Evolutionary conservation across 2,113 vertebrate species (phyloP).

Genomic region (Rhinolophus sinicus): DNA sequence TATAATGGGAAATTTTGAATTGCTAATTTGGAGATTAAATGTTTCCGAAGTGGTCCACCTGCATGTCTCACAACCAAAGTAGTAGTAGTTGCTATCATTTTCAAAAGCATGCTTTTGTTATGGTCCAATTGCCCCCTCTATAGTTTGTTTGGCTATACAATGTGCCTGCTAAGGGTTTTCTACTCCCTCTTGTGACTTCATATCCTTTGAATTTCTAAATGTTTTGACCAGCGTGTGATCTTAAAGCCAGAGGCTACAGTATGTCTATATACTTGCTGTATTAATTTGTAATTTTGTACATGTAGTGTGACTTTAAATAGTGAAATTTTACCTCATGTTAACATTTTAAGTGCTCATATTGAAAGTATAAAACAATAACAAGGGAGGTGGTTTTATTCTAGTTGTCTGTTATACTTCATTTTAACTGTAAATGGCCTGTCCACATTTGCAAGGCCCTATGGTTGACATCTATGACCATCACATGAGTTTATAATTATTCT

Average conservation of each 20-base stretch:
- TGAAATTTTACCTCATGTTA: conserved; percentile 34
- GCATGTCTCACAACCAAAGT: neutral
- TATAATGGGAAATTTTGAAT: conserved; percentile 44
- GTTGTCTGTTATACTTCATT: neutral
- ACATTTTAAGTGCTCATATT: conserved; percentile 39
- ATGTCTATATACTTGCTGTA: neutral
- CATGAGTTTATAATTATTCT: conserved; percentile 15
- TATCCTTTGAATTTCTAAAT: conserved; percentile 34
- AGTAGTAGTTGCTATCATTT: neutral
- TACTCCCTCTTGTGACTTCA: neutral
- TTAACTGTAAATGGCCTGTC: neutral
- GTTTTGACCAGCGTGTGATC: conserved; percentile 22
- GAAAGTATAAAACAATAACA: conserved; percentile 45
- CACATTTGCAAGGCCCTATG: neutral
- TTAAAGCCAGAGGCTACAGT: conserved; percentile 27
- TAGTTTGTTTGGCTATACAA: conserved; percentile 13
- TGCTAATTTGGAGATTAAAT: conserved; percentile 15
- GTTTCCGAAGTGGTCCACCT: neutral
- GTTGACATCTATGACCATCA: neutral
- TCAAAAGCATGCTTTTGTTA: neutral
- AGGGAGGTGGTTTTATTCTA: conserved; percentile 14
- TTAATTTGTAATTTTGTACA: conserved; percentile 42
- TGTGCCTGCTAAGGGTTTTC: neutral
- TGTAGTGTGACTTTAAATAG: conserved; percentile 44
- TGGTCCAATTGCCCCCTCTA: neutral